Evolutionary conservation across 2,888 invertebrate species (phyloP), one percentile per base, ranked within the genome.

Genomic region (Scelioninae gen. 1): DNA sequence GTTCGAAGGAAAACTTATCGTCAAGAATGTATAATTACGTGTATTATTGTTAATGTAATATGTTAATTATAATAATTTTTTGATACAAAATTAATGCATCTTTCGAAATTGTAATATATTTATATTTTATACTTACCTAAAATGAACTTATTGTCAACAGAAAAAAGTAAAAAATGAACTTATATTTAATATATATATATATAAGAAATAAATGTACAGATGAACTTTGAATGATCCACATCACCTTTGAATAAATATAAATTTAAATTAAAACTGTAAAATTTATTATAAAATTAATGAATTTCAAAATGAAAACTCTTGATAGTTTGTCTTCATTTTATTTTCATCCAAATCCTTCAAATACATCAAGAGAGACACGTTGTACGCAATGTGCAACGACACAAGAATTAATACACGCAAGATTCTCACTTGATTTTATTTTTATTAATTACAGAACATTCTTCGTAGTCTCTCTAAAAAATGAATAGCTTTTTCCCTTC

Each of bases 351-450:
- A 74, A 85, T 86, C 82, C 84, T 86, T 85, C 84, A 83, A 86
- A 85, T 87, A 88, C 88, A 88, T 85, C 83, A 76, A 85, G 85
- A 82, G 86, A 83, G 86, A 85, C 84, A 80, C 80, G 82, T 80
- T 85, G 85, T 84, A 87, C 83, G 83, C 84, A 84, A 68, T 85
- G 86, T 85, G 86, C 87, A 85, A 86, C 85, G 82, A 85, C 86
- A 77, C 66, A 85, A 82, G 86, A 87, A 86, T 87, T 86, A 86
- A 86, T 86, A 86, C 85, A 87, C 86, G 84, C 83, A 86, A 76
- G 68, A 74, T 79, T 75, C 79, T 72, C 77, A 78, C 62, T 66
- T 83, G 84, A 79, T 84, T 77, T 86, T 80, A 65, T 62, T 62
- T 71, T 77, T 81, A 82, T 78, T 82, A 78, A 65, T 77, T 66